These are phyloP conservation scores for Megaceryle maxima DNA, from an alignment of 2,113 vertebrate species.

Conservation along the genomic window DNA sequence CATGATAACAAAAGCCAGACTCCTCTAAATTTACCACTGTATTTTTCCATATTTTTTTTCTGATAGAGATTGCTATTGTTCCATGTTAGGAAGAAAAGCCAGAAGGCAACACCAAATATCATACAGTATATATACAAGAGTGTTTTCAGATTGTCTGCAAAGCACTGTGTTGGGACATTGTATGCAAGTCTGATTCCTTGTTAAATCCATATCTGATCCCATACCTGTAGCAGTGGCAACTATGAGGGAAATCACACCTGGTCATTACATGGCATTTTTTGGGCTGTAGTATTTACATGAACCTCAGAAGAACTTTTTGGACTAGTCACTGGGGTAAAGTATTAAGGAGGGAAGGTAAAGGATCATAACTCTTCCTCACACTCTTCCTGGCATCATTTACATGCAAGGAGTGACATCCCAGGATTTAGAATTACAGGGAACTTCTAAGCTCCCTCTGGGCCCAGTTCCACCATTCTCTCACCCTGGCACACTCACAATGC, in stretches of 20 bases:
- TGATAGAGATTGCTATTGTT: background rate
- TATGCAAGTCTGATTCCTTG: no score
- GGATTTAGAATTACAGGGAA: background rate
- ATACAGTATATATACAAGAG: background rate
- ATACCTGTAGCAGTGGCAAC: background rate
- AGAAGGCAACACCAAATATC: background rate
- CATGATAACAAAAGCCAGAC: background rate
- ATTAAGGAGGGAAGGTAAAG: background rate
- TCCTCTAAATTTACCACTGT: background rate
- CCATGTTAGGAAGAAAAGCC: background rate
- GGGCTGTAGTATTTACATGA: background rate
- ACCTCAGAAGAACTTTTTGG: background rate
- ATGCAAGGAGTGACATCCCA: background rate
- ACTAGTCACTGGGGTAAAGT: background rate
- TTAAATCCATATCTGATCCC: background rate
- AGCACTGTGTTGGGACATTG: background rate
- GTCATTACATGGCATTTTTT: background rate
- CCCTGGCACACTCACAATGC: rapidly evolving
- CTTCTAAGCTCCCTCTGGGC: background rate
- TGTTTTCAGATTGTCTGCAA: background rate
- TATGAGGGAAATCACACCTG: background rate
- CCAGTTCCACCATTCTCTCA: background rate
- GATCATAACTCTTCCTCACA: background rate
- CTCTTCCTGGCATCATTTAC: background rate
- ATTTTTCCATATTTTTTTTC: background rate